Conservation (phyloP, 1,140 invertebrate genomes). For the Pomacea maculata region DNA sequence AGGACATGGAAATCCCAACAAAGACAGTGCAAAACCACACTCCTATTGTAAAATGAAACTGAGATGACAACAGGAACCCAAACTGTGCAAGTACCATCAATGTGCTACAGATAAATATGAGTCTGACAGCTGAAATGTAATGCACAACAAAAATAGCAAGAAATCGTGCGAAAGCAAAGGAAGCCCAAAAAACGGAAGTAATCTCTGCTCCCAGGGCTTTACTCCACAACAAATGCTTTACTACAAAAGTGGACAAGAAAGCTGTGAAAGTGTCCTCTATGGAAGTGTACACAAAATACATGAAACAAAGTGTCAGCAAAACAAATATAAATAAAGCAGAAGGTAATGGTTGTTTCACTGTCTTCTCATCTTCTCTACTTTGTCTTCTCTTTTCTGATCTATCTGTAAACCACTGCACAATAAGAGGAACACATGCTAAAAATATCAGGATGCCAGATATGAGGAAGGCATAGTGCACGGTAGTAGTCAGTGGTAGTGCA, state of each 20-base stretch:
- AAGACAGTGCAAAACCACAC: constrained; percentile 28
- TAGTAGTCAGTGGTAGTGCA: constrained; percentile 1
- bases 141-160: constrained; percentile 34
- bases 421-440: constrained; percentile 16
- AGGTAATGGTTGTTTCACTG: constrained; percentile 19
- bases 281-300: constrained; percentile 37
- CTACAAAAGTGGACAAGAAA: constrained; percentile 40
- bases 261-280: constrained; percentile 42
- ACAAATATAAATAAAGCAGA: constrained; percentile 18
- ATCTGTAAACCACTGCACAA: constrained; percentile 12
- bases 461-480: constrained; percentile 25
- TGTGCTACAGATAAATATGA: constrained; percentile 17
- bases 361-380: neutral
- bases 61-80: constrained; percentile 19
- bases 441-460: constrained; percentile 20
- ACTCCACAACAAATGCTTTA: constrained; percentile 33
- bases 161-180: constrained; percentile 34
- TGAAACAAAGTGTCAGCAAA: constrained; percentile 13
- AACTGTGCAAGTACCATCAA: constrained; percentile 18
- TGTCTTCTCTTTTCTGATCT: constrained; percentile 14
- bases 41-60: neutral
- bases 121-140: constrained; percentile 23
- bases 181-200: constrained; percentile 32
- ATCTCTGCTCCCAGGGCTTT: constrained; percentile 30
- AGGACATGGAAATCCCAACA: constrained; percentile 34